Evolutionary conservation across 2,797 vertebrate species (phyloP).

Genomic region (Philypnodon macrostomus): DNA sequence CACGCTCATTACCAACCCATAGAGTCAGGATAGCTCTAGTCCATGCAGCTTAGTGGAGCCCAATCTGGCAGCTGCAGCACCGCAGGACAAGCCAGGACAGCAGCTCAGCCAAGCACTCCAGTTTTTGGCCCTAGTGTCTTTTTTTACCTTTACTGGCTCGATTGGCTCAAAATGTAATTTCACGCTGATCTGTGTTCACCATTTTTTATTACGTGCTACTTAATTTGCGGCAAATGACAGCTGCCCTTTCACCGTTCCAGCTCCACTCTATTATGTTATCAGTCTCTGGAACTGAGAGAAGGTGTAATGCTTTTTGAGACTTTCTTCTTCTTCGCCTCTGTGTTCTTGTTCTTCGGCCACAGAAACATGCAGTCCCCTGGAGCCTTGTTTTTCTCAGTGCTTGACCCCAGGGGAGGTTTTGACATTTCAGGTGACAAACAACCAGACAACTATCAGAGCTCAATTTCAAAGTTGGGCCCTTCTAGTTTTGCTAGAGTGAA

Average conservation of each 20-base stretch:
- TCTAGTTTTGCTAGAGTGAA: neutral
- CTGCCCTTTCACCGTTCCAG: slow-evolving; percentile 26
- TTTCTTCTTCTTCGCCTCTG: neutral
- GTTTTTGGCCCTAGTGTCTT: slow-evolving; percentile 19
- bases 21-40: slow-evolving; percentile 52
- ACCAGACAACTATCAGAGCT: neutral
- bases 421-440: slow-evolving; percentile 3
- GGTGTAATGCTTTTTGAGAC: slow-evolving; percentile 15
- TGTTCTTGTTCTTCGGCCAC: slow-evolving; percentile 6
- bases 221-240: slow-evolving; percentile 34
- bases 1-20: slow-evolving; percentile 73
- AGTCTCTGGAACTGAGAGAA: slow-evolving; percentile 9
- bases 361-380: slow-evolving; percentile 1
- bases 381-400: slow-evolving; percentile 2
- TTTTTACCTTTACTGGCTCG: slow-evolving; percentile 26
- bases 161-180: slow-evolving; percentile 34
- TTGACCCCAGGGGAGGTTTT: neutral
- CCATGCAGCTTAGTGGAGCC: slow-evolving; percentile 47
- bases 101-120: slow-evolving; percentile 31
- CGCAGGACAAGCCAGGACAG: slow-evolving; percentile 39
- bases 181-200: slow-evolving; percentile 34
- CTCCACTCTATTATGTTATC: slow-evolving; percentile 27
- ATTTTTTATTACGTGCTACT: slow-evolving; percentile 38
- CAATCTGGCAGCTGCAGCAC: slow-evolving; percentile 55
- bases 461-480: neutral